phyloP scores from a whole-genome alignment of 1,140 invertebrate species.

The Nasonia longicornis region DNA sequence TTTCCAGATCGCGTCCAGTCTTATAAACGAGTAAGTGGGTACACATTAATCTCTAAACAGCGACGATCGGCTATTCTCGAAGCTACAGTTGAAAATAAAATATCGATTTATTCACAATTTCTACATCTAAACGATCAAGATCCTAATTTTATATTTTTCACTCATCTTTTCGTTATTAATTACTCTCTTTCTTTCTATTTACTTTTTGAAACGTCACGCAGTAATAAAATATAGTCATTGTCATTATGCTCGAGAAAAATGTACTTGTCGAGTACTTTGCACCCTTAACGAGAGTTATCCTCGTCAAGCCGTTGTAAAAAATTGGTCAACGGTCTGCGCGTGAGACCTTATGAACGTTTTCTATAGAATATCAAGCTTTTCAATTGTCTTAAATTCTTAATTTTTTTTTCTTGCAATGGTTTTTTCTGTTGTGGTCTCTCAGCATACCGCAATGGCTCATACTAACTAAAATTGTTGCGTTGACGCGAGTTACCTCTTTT shows the following conservation, averaged over 20 bases:
- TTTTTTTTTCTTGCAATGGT: constrained; percentile 5
- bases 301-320: constrained; percentile 49
- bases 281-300: constrained; percentile 24
- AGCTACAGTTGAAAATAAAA: constrained; percentile 46
- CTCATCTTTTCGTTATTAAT: constrained; percentile 45
- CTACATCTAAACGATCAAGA: constrained; percentile 35
- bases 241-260: constrained; percentile 57
- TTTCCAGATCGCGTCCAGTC: constrained; percentile 48
- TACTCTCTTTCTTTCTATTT: constrained; percentile 54
- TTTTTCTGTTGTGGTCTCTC: background rate
- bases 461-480: constrained; percentile 13
- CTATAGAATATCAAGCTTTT: constrained; percentile 15
- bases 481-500: background rate
- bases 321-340: constrained; percentile 50
- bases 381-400: constrained; percentile 15
- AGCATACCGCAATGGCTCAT: background rate
- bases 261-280: constrained; percentile 50
- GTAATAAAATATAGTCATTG: constrained; percentile 67
- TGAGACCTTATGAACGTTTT: constrained; percentile 41
- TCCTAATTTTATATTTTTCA: constrained; percentile 34
- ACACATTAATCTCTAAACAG: constrained; percentile 52
- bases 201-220: constrained; percentile 55
- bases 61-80: constrained; percentile 50
- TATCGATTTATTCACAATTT: constrained; percentile 37
- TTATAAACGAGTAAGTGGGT: constrained; percentile 52